Evolutionary conservation across 2,888 invertebrate species (phyloP).

Genomic region (Aphrophora alni): DNA sequence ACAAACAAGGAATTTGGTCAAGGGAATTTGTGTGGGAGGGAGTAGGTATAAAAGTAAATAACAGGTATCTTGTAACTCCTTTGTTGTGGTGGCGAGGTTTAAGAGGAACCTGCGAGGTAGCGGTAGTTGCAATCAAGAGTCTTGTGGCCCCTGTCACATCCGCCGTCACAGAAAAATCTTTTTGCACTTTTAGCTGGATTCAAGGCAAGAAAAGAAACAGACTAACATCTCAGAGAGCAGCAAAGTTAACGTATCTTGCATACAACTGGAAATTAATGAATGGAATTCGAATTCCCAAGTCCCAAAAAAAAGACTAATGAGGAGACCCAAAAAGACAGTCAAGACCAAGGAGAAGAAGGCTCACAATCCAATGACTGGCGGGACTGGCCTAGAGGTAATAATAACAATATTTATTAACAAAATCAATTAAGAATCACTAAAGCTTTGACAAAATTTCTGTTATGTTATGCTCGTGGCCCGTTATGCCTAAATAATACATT

Average conservation of each 20-base stretch:
- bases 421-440: conserved; percentile 14
- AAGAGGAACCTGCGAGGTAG: conserved; percentile 19
- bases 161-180: conserved; percentile 50
- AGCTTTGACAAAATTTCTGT: conserved; percentile 21
- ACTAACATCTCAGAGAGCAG: conserved; percentile 47
- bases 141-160: conserved; percentile 26
- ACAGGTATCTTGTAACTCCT: too few relatives aligned
- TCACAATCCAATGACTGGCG: conserved; percentile 11
- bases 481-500: too few relatives aligned
- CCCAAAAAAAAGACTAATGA: conserved; percentile 31
- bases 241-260: conserved; percentile 38
- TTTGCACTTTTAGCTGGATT: conserved; percentile 50
- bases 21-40: too few relatives aligned
- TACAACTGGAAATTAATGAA: conserved; percentile 31
- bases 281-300: not conserved
- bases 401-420: conserved; percentile 24
- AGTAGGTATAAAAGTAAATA: too few relatives aligned
- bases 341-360: conserved; percentile 26
- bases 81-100: too few relatives aligned
- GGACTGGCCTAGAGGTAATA: conserved; percentile 24
- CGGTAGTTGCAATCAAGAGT: conserved; percentile 22
- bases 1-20: too few relatives aligned
- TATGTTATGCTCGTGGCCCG: too few relatives aligned
- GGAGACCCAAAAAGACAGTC: conserved; percentile 15
- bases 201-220: conserved; percentile 50